phyloP scores from a whole-genome alignment of 2,113 vertebrate genomes.

The Electrona antarctica region DNA sequence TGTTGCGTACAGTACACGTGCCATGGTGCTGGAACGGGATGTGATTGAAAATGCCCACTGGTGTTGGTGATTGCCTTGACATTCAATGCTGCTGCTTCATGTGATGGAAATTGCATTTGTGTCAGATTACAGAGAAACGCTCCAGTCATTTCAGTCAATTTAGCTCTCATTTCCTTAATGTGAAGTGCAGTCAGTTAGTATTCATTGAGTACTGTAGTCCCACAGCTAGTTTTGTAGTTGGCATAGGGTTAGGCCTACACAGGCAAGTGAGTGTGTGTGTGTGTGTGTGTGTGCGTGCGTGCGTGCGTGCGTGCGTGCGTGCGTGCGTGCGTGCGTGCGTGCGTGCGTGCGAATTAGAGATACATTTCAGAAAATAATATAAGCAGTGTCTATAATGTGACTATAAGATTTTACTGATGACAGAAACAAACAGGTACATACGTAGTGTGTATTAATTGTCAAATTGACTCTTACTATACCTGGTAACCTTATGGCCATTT shows the following conservation, averaged over 20 bases:
- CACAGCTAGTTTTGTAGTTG: no score
- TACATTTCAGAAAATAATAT: no score
- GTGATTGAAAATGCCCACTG: slow-evolving; percentile 11
- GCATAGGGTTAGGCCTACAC: no score
- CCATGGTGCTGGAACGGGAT: slow-evolving; percentile 1
- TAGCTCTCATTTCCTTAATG: slow-evolving; percentile 2
- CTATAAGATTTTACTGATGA: no score
- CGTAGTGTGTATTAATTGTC: no score
- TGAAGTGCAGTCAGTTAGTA: background rate
- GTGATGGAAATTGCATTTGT: slow-evolving; percentile 4
- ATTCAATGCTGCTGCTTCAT: slow-evolving; percentile 11
- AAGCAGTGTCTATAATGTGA: no score
- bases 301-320: background rate
- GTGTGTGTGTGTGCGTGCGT: background rate
- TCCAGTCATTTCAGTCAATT: background rate
- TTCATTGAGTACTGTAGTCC: background rate
- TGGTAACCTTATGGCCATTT: no score
- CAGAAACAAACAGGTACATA: no score
- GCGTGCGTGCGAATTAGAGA: background rate
- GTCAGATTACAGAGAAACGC: slow-evolving; percentile 17
- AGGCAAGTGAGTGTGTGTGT: no score
- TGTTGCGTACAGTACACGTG: background rate
- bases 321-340: background rate
- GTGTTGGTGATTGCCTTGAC: background rate
- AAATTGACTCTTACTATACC: no score